A percentile compares a stretch with the other conserved stretches of the same genome.
Evolutionary conservation across 2,113 vertebrate genomes (phyloP).

Genomic region (Pterocles orientalis): DNA sequence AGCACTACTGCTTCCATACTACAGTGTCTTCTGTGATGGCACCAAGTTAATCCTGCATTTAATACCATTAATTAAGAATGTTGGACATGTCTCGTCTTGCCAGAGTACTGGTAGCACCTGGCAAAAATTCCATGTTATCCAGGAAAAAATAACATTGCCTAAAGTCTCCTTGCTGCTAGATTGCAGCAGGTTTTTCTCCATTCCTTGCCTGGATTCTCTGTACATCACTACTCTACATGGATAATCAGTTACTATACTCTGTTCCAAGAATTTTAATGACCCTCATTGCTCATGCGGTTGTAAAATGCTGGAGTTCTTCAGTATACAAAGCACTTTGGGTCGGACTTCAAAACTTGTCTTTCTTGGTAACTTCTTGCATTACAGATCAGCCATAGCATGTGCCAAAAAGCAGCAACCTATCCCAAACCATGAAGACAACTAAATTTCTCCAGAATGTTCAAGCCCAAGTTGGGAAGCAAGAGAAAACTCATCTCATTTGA

Average conservation of each 20-base stretch:
- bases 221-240: not conserved
- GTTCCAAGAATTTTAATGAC: constrained; percentile 19
- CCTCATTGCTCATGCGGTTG: not conserved
- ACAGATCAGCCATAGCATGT: not conserved
- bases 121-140: not conserved
- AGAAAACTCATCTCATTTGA: not conserved
- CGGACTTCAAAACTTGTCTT: not conserved
- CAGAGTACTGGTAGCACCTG: not conserved
- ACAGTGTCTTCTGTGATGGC: not conserved
- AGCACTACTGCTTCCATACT: not conserved
- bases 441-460: not conserved
- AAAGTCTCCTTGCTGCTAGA: not conserved
- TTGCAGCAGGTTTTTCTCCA: not conserved
- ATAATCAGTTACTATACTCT: not conserved
- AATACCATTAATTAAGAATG: not conserved
- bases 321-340: not conserved
- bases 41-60: not conserved
- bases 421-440: not conserved
- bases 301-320: not conserved
- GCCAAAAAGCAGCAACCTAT: not conserved
- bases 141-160: not conserved
- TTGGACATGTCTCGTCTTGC: not conserved
- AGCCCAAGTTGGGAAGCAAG: not conserved
- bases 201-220: not conserved
- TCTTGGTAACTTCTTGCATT: not conserved